Percentiles rank a stretch among this genome's conserved stretches.
Evolutionary conservation across 2,888 invertebrate species (phyloP).

Genomic region (Cheiracanthium punctorium): DNA sequence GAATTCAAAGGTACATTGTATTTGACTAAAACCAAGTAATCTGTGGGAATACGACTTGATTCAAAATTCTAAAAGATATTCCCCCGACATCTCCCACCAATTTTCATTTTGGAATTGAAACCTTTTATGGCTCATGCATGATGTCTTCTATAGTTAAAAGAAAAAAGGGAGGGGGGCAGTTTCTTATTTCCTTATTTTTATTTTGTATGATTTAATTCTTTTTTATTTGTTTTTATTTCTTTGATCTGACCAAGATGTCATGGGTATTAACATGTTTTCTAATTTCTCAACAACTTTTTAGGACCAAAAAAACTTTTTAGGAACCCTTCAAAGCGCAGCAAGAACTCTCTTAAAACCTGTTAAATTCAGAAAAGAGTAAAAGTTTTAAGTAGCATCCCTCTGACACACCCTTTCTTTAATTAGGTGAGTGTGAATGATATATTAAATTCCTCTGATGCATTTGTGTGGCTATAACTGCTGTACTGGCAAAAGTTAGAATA

Average conservation of each 20-base stretch:
- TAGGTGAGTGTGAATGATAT: slow-evolving; percentile 66
- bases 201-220: not conserved
- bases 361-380: slow-evolving; percentile 63
- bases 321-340: slow-evolving; percentile 61
- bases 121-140: no score
- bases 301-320: slow-evolving; percentile 69
- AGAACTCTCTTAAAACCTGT: slow-evolving; percentile 65
- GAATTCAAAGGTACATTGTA: no score
- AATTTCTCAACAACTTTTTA: slow-evolving; percentile 67
- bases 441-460: slow-evolving; percentile 39
- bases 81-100: no score
- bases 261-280: slow-evolving; percentile 52
- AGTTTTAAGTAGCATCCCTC: slow-evolving; percentile 46
- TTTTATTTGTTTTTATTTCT: slow-evolving; percentile 5
- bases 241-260: slow-evolving; percentile 34
- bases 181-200: slow-evolving; percentile 27
- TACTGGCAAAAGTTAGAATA: slow-evolving; percentile 20
- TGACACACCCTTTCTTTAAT: slow-evolving; percentile 48
- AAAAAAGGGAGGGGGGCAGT: no score
- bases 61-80: no score
- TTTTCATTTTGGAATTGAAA: no score
- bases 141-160: not conserved
- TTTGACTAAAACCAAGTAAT: no score
- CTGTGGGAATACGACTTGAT: no score
- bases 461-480: slow-evolving; percentile 35